phyloP scores from a whole-genome alignment of 2,888 invertebrate species.

The Mamestra brassicae region DNA sequence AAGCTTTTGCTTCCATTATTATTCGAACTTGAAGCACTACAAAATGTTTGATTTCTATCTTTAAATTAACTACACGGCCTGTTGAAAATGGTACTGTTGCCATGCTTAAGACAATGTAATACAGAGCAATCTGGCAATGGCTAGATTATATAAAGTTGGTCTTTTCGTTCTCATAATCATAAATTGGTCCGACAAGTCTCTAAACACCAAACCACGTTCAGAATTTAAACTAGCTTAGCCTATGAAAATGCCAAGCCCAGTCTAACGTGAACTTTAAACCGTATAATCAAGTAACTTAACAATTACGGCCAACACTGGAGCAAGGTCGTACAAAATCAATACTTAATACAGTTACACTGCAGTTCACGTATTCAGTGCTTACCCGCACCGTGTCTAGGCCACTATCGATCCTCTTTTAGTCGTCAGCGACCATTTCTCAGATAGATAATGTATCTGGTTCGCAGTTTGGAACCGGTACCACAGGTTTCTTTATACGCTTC shows the following conservation, averaged over 20 bases:
- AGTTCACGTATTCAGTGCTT: constrained; percentile 53
- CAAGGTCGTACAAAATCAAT: constrained; percentile 62
- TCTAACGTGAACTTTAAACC: constrained; percentile 21
- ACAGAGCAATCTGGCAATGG: too few species aligned
- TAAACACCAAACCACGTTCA: background rate
- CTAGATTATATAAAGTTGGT: too few species aligned
- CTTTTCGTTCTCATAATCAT: too few species aligned
- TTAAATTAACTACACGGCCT: background rate
- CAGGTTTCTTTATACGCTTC: constrained; percentile 71
- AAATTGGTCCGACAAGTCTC: background rate
- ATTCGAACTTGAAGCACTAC: background rate
- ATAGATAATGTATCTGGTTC: constrained; percentile 67
- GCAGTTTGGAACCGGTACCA: constrained; percentile 72
- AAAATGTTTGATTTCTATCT: background rate
- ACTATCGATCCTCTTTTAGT: constrained; percentile 66
- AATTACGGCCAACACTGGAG: constrained; percentile 26
- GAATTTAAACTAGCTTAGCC: background rate
- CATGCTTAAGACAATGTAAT: background rate
- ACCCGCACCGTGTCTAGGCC: constrained; percentile 65
- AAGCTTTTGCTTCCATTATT: background rate
- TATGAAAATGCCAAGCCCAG: background rate
- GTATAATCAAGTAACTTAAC: constrained; percentile 15
- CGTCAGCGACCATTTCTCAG: constrained; percentile 64
- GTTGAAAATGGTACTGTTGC: background rate
- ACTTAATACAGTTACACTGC: constrained; percentile 26